Evolutionary conservation across 1,140 invertebrate genomes (phyloP), one percentile per base, ranked within the genome.

Genomic region (Solenopsis fugax): DNA sequence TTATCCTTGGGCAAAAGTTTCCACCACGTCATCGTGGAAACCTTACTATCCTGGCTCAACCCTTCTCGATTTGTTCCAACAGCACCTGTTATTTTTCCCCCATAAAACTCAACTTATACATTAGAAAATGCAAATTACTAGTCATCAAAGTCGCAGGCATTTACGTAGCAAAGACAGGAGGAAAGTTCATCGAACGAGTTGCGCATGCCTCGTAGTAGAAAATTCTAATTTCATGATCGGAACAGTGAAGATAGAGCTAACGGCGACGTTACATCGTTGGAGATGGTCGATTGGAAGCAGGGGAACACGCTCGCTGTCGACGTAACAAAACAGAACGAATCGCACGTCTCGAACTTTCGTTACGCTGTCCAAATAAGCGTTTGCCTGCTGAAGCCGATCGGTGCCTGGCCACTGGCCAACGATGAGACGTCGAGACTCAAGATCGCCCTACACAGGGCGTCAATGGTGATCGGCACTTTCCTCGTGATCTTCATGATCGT

Each of bases 301-400:
- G 29, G 0, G 12, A 75, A 41, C 18, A 24, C 75, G 2, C 21
- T 64, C n/a, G 73, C 18, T 12, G 24, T 24, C 10, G 24, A 13
- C 37, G 62, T 78, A 62, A 62, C 50, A 34, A 81, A 81, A 16
- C 9, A 54, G 2, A 90, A 84, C 18, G 18, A 84, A 9, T 60
- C 6, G 18, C 6, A 84, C 7, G 9, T 45, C 4, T 50, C 29
- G 41, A 41, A 84, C 24, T 84, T 84, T 62, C n/a, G 9, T 50
- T 84, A 84, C n/a, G 60, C 71, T 54, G 24, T 87, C 7, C 52
- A 78, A 18, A 82, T 89, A 21, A 87, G 60, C 50, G 3, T 73
- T 1, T 85, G 41, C 24, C 21, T 89, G 13, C 7, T 89, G 34
- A 89, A 84, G 4, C 80, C 86, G 7, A 69, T 89, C 37, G 88